Evolutionary conservation across 2,113 vertebrate genomes (phyloP).

Genomic region (Ptilorrhoa leucosticta): DNA sequence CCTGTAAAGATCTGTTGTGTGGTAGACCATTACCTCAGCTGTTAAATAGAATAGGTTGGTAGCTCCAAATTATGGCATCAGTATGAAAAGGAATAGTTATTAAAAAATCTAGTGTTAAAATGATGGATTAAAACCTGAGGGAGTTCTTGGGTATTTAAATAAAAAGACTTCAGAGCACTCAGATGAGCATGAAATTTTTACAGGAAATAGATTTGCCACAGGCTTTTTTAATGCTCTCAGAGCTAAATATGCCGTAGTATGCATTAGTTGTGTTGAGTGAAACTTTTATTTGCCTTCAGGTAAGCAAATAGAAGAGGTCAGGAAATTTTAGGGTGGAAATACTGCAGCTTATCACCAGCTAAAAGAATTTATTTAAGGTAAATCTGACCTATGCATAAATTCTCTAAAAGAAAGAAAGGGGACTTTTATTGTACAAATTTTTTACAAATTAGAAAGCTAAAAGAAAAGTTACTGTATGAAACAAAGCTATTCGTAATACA

Average conservation of each 20-base stretch:
- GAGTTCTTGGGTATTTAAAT: not conserved
- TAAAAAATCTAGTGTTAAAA: not conserved
- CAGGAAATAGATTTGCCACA: not conserved
- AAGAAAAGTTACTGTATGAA: not conserved
- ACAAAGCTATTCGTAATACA: not conserved
- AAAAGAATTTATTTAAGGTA: not conserved
- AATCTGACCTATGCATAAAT: not conserved
- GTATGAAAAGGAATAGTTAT: not conserved
- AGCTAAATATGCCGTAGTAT: not conserved
- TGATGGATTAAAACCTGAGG: not conserved
- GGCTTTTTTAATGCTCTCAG: not conserved
- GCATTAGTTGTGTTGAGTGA: not conserved
- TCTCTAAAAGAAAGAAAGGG: not conserved
- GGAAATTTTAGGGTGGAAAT: not conserved
- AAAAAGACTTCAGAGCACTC: not conserved
- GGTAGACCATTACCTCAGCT: not conserved
- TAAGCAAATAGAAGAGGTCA: not conserved
- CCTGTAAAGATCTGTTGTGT: not conserved
- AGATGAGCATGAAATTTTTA: not conserved
- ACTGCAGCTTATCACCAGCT: not conserved
- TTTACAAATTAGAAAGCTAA: not conserved
- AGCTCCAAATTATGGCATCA: not conserved
- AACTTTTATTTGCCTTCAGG: not conserved
- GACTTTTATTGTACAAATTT: not conserved
- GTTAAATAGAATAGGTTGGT: not conserved